A percentile compares a stretch with the other conserved stretches of the same genome.
phyloP scores from a whole-genome alignment of 2,888 invertebrate species.

The Diarsia dahlii region DNA sequence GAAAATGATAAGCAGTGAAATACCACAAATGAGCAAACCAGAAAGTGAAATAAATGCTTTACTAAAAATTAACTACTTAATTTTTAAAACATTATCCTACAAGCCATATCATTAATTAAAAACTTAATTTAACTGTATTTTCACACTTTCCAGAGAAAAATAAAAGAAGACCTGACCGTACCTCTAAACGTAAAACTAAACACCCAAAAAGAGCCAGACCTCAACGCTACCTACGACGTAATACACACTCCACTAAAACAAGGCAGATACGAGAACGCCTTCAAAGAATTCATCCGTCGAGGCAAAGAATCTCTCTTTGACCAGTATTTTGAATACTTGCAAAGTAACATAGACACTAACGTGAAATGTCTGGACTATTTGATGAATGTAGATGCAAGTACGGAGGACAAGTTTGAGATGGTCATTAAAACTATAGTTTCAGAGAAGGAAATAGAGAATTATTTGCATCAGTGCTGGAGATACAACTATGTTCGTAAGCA shows the following conservation, averaged over 20 bases:
- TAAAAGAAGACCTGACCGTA: constrained; percentile 80
- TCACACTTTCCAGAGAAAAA: constrained; percentile 77
- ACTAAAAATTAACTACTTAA: no score
- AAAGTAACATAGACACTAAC: constrained; percentile 69
- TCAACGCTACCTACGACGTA: constrained; percentile 81
- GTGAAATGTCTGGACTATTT: constrained; percentile 79
- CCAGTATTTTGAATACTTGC: constrained; percentile 73
- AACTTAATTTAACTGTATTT: no score
- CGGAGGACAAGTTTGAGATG: constrained; percentile 84
- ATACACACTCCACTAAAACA: constrained; percentile 80
- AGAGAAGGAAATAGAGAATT: constrained; percentile 84
- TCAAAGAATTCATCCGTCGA: constrained; percentile 83
- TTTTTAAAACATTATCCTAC: not conserved
- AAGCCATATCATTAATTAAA: not conserved
- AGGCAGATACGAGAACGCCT: constrained; percentile 81
- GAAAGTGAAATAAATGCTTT: not conserved
- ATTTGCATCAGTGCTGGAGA: constrained; percentile 85
- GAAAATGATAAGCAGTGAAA: not conserved
- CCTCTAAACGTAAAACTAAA: constrained; percentile 79
- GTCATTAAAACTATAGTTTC: constrained; percentile 78
- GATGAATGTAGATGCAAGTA: constrained; percentile 81
- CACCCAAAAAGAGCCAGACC: constrained; percentile 77
- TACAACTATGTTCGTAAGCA: constrained; percentile 82
- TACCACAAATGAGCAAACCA: not conserved
- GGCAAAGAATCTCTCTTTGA: constrained; percentile 85